Percentiles rank a stretch among this genome's conserved stretches.
phyloP scores from a whole-genome alignment of 64 coral and sea anemone genomes.

The Stylophora pistillata region DNA sequence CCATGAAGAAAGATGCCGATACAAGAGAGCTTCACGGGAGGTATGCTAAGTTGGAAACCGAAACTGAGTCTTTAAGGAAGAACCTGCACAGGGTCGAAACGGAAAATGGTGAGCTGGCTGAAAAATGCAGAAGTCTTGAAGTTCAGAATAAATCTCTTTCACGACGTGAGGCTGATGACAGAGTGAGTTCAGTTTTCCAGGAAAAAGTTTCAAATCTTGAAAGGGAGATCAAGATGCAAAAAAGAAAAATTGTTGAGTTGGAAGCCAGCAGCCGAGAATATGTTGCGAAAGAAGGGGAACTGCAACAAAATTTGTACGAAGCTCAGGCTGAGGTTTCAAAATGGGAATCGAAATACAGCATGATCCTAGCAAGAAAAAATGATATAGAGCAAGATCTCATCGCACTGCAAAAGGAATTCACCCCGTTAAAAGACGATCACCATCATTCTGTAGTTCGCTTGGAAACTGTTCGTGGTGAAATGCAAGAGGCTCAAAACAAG shows the following conservation, averaged over 20 bases:
- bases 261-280: conserved; percentile 45
- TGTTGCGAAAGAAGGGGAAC: conserved; percentile 55
- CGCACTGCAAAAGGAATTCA: conserved; percentile 45
- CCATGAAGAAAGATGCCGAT: not conserved
- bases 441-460: conserved; percentile 2
- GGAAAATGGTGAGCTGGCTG: not conserved
- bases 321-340: conserved; percentile 9
- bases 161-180: not conserved
- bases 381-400: conserved; percentile 59
- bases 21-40: not conserved
- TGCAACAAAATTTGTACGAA: conserved; percentile 33
- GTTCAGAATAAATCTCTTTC: conserved; percentile 1
- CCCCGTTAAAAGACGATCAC: conserved; percentile 34
- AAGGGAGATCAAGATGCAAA: conserved; percentile 30
- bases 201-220: conserved; percentile 36
- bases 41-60: not conserved
- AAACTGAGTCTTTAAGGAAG: not conserved
- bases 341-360: conserved; percentile 54
- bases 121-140: conserved; percentile 38
- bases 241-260: conserved; percentile 49
- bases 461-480: conserved; percentile 46
- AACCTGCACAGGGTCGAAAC: conserved; percentile 31
- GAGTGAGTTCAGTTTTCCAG: not conserved
- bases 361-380: not conserved
- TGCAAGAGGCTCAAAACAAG: conserved; percentile 43